Percentiles rank a stretch among this genome's conserved stretches.
phyloP scores from a whole-genome alignment of 1,140 invertebrate species.

The Muscidifurax raptorellus region DNA sequence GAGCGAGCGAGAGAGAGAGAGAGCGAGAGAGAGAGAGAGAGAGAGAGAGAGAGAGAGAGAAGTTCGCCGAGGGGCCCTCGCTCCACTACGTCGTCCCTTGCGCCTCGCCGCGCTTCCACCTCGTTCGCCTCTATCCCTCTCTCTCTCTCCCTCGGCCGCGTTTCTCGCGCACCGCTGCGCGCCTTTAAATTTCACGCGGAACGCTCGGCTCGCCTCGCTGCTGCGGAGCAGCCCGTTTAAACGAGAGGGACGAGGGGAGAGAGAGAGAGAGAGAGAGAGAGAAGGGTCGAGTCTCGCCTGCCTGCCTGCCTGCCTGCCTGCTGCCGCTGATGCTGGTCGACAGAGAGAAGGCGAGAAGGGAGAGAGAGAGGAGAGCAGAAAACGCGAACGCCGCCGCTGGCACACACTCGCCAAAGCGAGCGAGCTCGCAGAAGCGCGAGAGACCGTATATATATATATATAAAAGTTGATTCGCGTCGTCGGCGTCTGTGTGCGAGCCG shows the following conservation, averaged over 20 bases:
- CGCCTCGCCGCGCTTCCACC: background rate
- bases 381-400: conserved; percentile 38
- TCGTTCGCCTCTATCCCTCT: conserved; percentile 26
- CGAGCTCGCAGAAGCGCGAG: conserved; percentile 5
- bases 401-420: conserved; percentile 15
- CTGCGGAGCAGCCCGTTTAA: conserved; percentile 24
- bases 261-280: background rate
- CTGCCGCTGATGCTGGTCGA: background rate
- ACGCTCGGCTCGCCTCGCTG: conserved; percentile 1
- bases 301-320: conserved; percentile 10
- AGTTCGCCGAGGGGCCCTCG: conserved; percentile 1
- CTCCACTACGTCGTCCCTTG: background rate
- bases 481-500: background rate
- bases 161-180: conserved; percentile 47
- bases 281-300: background rate
- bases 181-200: conserved; percentile 41
- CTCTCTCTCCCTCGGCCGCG: conserved; percentile 42
- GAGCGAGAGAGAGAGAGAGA: background rate
- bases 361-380: conserved; percentile 4
- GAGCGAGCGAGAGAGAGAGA: background rate
- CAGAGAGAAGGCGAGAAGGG: background rate
- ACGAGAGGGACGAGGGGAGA: conserved; percentile 8
- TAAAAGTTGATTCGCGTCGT: background rate
- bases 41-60: conserved; percentile 13
- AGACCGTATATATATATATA: background rate